Base-by-base conservation (phyloP, 2,888 invertebrate species). In the Hyposoter dolosus region DNA sequence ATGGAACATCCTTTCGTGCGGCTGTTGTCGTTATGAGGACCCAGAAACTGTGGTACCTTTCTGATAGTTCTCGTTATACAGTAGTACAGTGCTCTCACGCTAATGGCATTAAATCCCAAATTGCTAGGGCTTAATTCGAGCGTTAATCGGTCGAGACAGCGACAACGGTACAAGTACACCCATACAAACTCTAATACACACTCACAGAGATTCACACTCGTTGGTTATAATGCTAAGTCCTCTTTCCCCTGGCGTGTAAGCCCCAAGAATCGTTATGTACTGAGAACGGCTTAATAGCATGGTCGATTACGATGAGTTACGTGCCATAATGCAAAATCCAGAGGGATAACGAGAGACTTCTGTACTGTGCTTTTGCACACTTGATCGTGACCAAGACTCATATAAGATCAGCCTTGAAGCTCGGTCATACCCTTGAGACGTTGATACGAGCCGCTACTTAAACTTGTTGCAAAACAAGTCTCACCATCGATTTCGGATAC, bases 31-130 rank as follows among this genome's bases (percentile, higher is more conserved):
- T 60, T 60, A 63, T 10, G 32, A 74, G 40, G 23, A 56, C 7
- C 68, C 35, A 43, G 53, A 65, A 65, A 23, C 40, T 45, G 63
- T 43, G 40, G 23, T 77, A 17, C 40, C 28, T 60, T 45, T 32
- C 32, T 74, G 50, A 72, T 68, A 77, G 23, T 60, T 60, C 60
- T 60, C 60, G 66, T 32, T 35, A 65, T 45, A 72, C 35, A 75
- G 32, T 60, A 69, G 45, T 43, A 66, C 56, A 68, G 68, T 47
- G 50, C 78, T 19, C 53, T 83, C 69, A 45, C 65, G 69, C 86
- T 86, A 86, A 86, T 86, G 86, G 81, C 83, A 86, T 84, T 86
- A 86, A 86, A 86, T 84, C 74, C 86, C 65, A 78, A 83, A 86
- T 86, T 84, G 81, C 74, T 82, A 75, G 65, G 81, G 77, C 84